Base-by-base conservation (phyloP, 2,113 vertebrate genomes). In the Piliocolobus tephrosceles region DNA sequence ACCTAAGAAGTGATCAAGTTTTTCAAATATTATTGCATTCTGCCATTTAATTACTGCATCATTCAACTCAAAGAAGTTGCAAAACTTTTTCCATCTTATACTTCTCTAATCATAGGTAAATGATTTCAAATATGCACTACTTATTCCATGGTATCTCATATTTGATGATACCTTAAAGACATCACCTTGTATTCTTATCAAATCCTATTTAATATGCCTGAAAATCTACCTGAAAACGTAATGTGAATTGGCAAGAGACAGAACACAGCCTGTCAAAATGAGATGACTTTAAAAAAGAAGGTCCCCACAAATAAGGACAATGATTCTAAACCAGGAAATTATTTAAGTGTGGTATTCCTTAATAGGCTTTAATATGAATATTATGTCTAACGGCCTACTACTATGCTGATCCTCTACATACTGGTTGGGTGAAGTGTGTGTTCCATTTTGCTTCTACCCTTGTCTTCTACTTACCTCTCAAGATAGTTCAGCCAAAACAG, bases 41-140 rank as follows among this genome's bases (percentile, higher is more conserved):
- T 95, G 7, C 79, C 30, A 94, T 94, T 95, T 83, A 96, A 30
- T 95, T 96, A 96, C 47, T 95, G 35, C 35, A 95, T 89, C 17
- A 96, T 35, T 96, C n/a, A 92, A 75, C 35, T 86, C 1, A 86
- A 90, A 94, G 30, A 94, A 57, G n/a, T 75, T 52, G 12, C 9
- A 76, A 94, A 90, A 57, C 11, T 78, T 86, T 80, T 76, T 25
- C 40, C 3, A 47, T 16, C 57, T 50, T 55, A 12, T 20, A 45
- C 5, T 22, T 73, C 13, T 81, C 5, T 81, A 86, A 30, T 76
- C 12, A 72, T 73, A 88, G 38, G 5, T n/a, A 96, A 61, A 72
- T 43, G 55, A 52, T 61, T 93, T 82, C 27, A 58, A 66, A 82
- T 82, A 45, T 8, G 1, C 1, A 45, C 12, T 75, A 32, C 17